Evolutionary conservation across 23 tunicate genomes (phyloP).

Genomic region (Trididemnum clinides): DNA sequence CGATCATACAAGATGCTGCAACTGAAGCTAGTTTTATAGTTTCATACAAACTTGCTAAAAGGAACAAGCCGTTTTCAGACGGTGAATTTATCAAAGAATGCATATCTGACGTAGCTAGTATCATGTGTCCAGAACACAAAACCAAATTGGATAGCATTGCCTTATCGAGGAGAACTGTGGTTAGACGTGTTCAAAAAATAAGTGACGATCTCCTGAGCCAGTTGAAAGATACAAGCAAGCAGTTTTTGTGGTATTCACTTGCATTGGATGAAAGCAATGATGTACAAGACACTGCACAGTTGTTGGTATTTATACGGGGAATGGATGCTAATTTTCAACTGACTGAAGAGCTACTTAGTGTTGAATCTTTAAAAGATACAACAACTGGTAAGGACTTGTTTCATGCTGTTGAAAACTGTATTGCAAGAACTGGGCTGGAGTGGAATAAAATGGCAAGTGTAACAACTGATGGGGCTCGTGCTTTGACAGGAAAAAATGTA

Average conservation of each 20-base stretch:
- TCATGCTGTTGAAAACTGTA: conserved; percentile 1
- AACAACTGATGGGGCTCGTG: conserved; percentile 57
- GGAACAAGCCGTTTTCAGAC: conserved; percentile 40
- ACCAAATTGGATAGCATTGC: conserved; percentile 12
- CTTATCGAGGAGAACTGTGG: conserved; percentile 42
- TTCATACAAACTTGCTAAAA: conserved; percentile 30
- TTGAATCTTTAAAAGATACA: conserved; percentile 52
- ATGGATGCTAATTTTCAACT: conserved; percentile 33
- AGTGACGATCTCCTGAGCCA: conserved; percentile 21
- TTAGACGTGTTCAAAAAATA: conserved; percentile 15
- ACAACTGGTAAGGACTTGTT: conserved; percentile 53
- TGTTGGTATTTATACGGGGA: conserved; percentile 40
- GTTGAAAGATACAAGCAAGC: background rate
- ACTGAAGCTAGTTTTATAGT: conserved; percentile 31
- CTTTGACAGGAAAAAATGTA: conserved; percentile 41
- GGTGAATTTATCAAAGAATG: conserved; percentile 55
- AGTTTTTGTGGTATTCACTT: conserved; percentile 23
- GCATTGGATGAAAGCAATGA: conserved; percentile 57
- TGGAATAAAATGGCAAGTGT: conserved; percentile 23
- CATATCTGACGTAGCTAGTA: conserved; percentile 9
- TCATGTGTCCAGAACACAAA: conserved; percentile 35
- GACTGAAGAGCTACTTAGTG: conserved; percentile 37
- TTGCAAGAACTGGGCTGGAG: conserved; percentile 3
- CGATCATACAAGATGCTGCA: conserved; percentile 9
- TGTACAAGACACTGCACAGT: conserved; percentile 50